Percentiles rank a stretch among this genome's conserved stretches.
Evolutionary conservation across 2,113 vertebrate genomes (phyloP).

Genomic region (Phoenicopterus ruber): DNA sequence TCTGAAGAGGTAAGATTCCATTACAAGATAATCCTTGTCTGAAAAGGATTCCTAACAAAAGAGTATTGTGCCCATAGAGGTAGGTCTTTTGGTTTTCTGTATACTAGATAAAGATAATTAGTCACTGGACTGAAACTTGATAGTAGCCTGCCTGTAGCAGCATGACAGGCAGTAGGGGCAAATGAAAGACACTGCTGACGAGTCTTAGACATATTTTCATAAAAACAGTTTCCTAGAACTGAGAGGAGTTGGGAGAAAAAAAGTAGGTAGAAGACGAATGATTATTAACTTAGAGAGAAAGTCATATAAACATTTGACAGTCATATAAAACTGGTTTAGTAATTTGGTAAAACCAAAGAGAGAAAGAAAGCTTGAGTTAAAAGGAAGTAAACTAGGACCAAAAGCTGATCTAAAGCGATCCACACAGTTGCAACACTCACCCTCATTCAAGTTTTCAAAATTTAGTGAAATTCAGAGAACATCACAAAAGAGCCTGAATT

Average conservation of each 20-base stretch:
- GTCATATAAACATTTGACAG: not conserved
- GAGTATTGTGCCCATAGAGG: not conserved
- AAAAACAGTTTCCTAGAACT: not conserved
- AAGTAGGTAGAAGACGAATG: not conserved
- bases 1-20: not conserved
- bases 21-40: not conserved
- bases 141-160: not conserved
- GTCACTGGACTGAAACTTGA: not conserved
- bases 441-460: not conserved
- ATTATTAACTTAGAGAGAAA: not conserved
- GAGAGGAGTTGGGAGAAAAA: not conserved
- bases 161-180: not conserved
- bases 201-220: not conserved
- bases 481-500: not conserved
- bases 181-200: not conserved
- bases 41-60: conserved; percentile 27
- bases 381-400: not conserved
- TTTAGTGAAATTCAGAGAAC: not conserved
- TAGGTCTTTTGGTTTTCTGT: not conserved
- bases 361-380: not conserved
- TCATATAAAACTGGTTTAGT: not conserved
- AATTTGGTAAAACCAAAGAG: not conserved
- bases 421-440: not conserved
- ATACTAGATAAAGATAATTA: not conserved
- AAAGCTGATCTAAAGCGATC: not conserved